Conservation (phyloP, 2,888 invertebrate species). For the Caradrina kadenii region DNA sequence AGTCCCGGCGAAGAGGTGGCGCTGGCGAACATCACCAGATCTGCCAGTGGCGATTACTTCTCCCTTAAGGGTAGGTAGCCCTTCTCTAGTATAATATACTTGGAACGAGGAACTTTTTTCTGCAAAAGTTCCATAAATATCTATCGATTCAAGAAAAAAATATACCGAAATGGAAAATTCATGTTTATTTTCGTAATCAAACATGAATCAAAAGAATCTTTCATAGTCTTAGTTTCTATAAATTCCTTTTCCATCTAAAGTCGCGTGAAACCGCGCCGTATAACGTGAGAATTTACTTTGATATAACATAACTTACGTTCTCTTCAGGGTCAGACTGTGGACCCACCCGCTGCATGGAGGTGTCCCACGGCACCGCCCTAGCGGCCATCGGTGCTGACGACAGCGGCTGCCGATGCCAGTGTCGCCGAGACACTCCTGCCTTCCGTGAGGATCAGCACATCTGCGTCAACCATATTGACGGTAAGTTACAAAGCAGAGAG, state of each 20-base stretch:
- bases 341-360: conserved; percentile 92
- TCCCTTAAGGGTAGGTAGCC: conserved; percentile 85
- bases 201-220: too few species aligned
- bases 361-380: conserved; percentile 92
- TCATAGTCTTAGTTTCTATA: too few species aligned
- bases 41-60: conserved; percentile 91
- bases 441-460: conserved; percentile 93
- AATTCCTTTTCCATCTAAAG: too few species aligned
- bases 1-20: conserved; percentile 79
- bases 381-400: conserved; percentile 82
- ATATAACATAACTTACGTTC: not conserved
- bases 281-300: too few species aligned
- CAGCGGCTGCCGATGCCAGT: conserved; percentile 92
- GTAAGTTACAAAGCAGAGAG: conserved; percentile 80
- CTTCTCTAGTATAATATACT: not conserved
- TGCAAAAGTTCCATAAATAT: too few species aligned
- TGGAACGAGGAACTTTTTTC: not conserved
- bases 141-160: too few species aligned
- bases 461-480: conserved; percentile 94
- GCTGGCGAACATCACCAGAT: conserved; percentile 89
- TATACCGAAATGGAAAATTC: too few species aligned
- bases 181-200: too few species aligned
- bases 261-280: too few species aligned
- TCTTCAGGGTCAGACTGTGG: conserved; percentile 89
- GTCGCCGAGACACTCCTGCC: conserved; percentile 92